A percentile compares a stretch with the other conserved stretches of the same genome.
phyloP scores from a whole-genome alignment of 53 echinoderm and acorn worm species.

The Crossaster papposus region DNA sequence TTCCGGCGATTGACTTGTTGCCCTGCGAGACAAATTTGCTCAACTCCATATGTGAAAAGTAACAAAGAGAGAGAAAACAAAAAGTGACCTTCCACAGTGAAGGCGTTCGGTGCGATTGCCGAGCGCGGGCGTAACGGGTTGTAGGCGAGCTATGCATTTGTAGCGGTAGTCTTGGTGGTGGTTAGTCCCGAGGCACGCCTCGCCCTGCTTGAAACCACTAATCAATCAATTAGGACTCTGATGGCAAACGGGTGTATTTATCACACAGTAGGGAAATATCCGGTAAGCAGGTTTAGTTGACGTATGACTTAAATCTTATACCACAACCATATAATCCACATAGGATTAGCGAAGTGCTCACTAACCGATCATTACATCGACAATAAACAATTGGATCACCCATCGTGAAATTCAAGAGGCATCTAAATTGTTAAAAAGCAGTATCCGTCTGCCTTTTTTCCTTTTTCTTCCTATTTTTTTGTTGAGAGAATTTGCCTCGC shows the following conservation, averaged over 20 bases:
- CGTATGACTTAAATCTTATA: background rate
- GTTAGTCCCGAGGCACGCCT: background rate
- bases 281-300: background rate
- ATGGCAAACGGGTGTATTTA: background rate
- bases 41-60: conserved; percentile 64
- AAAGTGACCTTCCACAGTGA: conserved; percentile 2
- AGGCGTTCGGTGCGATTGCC: background rate
- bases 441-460: conserved; percentile 18
- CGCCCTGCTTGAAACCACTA: background rate
- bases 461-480: conserved; percentile 37
- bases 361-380: background rate
- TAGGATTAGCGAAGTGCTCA: background rate
- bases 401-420: conserved; percentile 35
- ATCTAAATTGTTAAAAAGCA: conserved; percentile 26
- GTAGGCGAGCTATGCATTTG: conserved; percentile 46
- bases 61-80: no score
- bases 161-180: conserved; percentile 13
- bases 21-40: conserved; percentile 76
- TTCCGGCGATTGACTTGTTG: conserved; percentile 74
- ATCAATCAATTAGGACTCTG: background rate
- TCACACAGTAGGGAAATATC: background rate
- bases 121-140: conserved; percentile 23
- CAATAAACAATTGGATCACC: background rate
- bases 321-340: background rate
- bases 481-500: conserved; percentile 75